Conservation (phyloP, 2,888 invertebrate species). For the Agrochola lota region DNA sequence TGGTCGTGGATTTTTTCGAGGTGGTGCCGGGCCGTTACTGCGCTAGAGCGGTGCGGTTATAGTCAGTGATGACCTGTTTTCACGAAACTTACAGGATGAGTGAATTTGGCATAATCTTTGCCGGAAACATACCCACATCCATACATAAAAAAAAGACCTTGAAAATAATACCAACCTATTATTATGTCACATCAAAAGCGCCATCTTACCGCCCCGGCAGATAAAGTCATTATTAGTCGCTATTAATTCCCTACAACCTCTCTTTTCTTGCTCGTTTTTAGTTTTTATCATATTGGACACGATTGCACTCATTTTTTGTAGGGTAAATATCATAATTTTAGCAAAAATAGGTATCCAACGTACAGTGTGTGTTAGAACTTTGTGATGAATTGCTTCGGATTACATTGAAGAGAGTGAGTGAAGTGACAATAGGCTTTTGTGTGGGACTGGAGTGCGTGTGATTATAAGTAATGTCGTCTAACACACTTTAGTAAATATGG, state of each 20-base stretch:
- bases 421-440: slow-evolving; percentile 7
- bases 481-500: not conserved
- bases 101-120: no score
- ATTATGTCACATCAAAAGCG: slow-evolving; percentile 45
- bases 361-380: slow-evolving; percentile 11
- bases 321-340: slow-evolving; percentile 38
- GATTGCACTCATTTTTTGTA: slow-evolving; percentile 56
- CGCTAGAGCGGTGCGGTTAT: no score
- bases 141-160: not conserved
- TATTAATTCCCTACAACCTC: slow-evolving; percentile 75
- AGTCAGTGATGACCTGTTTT: not conserved
- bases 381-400: slow-evolving; percentile 36
- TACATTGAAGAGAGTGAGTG: slow-evolving; percentile 12
- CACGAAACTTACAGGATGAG: not conserved
- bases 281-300: slow-evolving; percentile 57
- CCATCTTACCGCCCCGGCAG: slow-evolving; percentile 70
- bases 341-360: slow-evolving; percentile 22
- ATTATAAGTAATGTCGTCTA: not conserved
- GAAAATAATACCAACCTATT: not conserved
- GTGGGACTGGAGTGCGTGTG: not conserved
- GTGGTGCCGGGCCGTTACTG: no score
- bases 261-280: slow-evolving; percentile 65
- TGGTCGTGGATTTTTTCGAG: no score
- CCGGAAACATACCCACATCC: not conserved
- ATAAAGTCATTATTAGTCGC: slow-evolving; percentile 79